Evolutionary conservation across 2,888 invertebrate species (phyloP), one percentile per base, ranked within the genome.

Genomic region (Ferdinandea cuprea): DNA sequence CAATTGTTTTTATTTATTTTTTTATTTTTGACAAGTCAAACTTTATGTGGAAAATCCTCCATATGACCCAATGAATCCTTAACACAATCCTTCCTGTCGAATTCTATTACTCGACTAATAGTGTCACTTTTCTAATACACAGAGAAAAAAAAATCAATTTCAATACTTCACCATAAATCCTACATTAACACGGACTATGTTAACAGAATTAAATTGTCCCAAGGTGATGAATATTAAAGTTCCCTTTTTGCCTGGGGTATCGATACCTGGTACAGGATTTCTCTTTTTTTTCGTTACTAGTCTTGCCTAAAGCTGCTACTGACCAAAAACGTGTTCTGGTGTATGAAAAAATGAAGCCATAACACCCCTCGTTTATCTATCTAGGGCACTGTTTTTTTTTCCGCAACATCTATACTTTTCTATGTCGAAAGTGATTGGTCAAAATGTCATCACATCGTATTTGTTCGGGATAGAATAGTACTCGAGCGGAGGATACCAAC

Each of bases 281-380:
- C 11, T 11, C 17, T 19, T 19, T 44, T 19, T 19, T 44, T 44
- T 11, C 21, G 19, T 44, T 9, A 21, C 3, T 1, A 4, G 3
- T 2, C 3, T n/a, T n/a, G n/a, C 3, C 9, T 15, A 44, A 17
- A 44, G 17, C 17, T 42, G 42, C 42, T 21, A 19, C 19, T 17
- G n/a, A 52, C 52, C 54, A 42, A 35, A n/a, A 15, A 9, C 13
- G 32, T 15, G 32, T 25, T 5, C 25, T 1, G 1, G 5, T 9
- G 40, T 11, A 28, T n/a, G n/a, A n/a, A 40, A 56, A 50, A 50
- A 40, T 54, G 52, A 44, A 79, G 46, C 73, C 11, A 50, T 28
- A 59, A 50, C 59, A 68, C 30, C 61, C 61, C 61, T 52, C 59
- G 73, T 56, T 73, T n/a, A n/a, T 72, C 61, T 79, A 50, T 40